A percentile compares a stretch with the other conserved stretches of the same genome.
Evolutionary conservation across 1,140 invertebrate species (phyloP).

Genomic region (Plectus sambesii): DNA sequence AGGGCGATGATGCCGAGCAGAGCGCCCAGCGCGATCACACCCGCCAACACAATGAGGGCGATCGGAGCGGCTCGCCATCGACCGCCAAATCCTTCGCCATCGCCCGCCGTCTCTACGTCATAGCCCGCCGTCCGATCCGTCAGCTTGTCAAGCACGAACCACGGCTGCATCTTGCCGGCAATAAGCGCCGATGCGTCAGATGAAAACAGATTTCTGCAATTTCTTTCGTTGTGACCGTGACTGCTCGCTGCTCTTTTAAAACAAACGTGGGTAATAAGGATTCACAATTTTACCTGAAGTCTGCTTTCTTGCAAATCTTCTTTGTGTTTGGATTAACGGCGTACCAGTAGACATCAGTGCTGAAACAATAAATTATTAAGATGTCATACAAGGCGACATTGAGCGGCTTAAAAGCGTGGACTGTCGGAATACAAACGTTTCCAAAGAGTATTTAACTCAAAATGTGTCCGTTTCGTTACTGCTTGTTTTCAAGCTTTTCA

Average conservation of each 20-base stretch:
- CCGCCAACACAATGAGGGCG: constrained; percentile 21
- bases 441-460: too few species aligned
- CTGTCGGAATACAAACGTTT: too few species aligned
- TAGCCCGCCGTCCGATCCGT: constrained; percentile 14
- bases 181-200: constrained; percentile 24
- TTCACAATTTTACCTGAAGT: constrained; percentile 26
- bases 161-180: constrained; percentile 34
- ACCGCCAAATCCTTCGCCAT: constrained; percentile 25
- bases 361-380: too few species aligned
- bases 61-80: constrained; percentile 4
- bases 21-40: constrained; percentile 22
- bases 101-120: constrained; percentile 4
- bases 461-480: too few species aligned
- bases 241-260: constrained; percentile 3
- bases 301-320: constrained; percentile 36
- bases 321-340: constrained; percentile 33
- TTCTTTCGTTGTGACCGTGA: too few species aligned
- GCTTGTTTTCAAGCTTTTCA: too few species aligned
- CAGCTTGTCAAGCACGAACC: constrained; percentile 31
- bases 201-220: constrained; percentile 35
- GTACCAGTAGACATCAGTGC: constrained; percentile 35
- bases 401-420: too few species aligned
- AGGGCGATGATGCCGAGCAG: constrained; percentile 26
- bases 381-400: too few species aligned
- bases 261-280: constrained; percentile 9